Conservation (phyloP, 2,113 vertebrate genomes). For the Archocentrus centrarchus region DNA sequence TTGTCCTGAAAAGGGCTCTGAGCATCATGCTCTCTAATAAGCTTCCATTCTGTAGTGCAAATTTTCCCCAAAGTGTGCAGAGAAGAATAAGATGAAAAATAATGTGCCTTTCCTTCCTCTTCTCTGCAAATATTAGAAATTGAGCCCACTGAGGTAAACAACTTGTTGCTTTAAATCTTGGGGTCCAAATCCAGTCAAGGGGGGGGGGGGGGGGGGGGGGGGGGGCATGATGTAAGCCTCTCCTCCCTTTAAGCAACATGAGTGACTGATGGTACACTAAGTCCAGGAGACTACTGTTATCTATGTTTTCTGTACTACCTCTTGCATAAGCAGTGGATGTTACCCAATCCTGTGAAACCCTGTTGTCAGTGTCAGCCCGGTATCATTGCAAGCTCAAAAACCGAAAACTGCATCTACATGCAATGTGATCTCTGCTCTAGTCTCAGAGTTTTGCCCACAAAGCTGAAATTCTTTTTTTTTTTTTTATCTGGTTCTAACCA, state of each 20-base stretch:
- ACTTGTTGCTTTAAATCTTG: too few relatives aligned
- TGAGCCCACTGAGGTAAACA: too few relatives aligned
- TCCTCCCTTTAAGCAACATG: neutral
- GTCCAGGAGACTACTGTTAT: conserved; percentile 5
- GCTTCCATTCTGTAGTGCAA: too few relatives aligned
- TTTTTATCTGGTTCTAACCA: conserved; percentile 43
- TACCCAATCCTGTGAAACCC: conserved; percentile 26
- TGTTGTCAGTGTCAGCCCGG: conserved; percentile 23
- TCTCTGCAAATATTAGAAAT: too few relatives aligned
- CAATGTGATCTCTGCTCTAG: conserved; percentile 47
- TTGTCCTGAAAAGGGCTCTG: too few relatives aligned
- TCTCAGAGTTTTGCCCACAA: conserved; percentile 30
- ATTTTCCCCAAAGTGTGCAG: too few relatives aligned
- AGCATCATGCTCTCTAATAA: too few relatives aligned
- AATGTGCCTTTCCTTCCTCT: too few relatives aligned
- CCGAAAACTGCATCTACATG: conserved; percentile 39
- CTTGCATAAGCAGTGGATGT: conserved; percentile 42
- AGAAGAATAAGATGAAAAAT: too few relatives aligned
- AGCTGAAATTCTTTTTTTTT: conserved; percentile 28
- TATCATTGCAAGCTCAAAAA: conserved; percentile 22
- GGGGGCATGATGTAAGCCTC: neutral
- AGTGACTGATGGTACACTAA: neutral
- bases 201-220: too few relatives aligned
- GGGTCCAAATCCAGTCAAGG: too few relatives aligned
- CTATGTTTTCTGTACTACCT: conserved; percentile 23